Evolutionary conservation across 2,797 vertebrate genomes (phyloP).

Genomic region (Etheostoma perlongum): DNA sequence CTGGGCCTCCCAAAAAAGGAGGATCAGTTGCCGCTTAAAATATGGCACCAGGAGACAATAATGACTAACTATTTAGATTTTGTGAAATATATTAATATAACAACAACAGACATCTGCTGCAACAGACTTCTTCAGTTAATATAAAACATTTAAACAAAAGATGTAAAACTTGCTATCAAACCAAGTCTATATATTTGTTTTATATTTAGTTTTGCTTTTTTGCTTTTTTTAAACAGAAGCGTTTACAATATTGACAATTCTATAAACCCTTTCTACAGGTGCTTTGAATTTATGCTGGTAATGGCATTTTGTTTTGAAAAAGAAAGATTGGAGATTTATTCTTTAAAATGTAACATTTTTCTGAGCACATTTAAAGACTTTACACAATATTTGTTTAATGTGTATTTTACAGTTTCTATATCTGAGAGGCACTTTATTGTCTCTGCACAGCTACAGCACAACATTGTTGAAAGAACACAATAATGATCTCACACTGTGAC

Average conservation of each 20-base stretch:
- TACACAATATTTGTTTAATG: neutral
- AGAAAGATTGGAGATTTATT: neutral
- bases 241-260: too few species aligned
- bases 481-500: neutral
- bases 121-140: neutral
- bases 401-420: neutral
- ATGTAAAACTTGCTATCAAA: neutral
- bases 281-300: neutral
- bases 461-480: neutral
- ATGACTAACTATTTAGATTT: conserved; percentile 1
- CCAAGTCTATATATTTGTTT: neutral
- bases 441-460: neutral
- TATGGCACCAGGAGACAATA: conserved; percentile 1
- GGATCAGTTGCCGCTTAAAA: neutral
- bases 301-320: neutral
- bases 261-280: too few species aligned
- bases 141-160: neutral
- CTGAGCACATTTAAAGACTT: neutral
- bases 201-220: neutral
- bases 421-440: too few species aligned
- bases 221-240: neutral
- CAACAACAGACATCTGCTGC: neutral
- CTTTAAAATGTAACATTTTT: neutral
- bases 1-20: neutral
- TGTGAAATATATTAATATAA: neutral